A percentile compares a stretch with the other conserved stretches of the same genome.
Evolutionary conservation across 1,140 invertebrate genomes (phyloP).

Genomic region (Cheumatopsyche charites): DNA sequence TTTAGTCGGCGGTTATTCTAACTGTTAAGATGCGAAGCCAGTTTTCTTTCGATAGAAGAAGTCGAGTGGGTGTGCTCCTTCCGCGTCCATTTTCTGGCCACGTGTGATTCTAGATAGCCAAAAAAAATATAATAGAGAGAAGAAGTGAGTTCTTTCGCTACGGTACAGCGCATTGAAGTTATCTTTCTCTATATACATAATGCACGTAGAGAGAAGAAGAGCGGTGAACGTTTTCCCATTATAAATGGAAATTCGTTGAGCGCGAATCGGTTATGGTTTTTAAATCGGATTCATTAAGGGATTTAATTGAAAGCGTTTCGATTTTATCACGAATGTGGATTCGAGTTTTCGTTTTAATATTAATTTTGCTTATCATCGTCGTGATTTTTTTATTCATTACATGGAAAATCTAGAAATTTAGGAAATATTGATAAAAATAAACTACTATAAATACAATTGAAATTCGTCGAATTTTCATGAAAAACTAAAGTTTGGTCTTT

Average conservation of each 20-base stretch:
- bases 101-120: too few species aligned
- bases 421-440: too few species aligned
- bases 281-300: background rate
- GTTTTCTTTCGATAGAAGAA: background rate
- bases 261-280: background rate
- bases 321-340: background rate
- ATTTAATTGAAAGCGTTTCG: background rate
- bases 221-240: background rate
- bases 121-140: too few species aligned
- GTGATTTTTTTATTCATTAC: too few species aligned
- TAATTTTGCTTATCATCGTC: too few species aligned
- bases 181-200: background rate
- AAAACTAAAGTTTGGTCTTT: too few species aligned
- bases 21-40: constrained; percentile 13
- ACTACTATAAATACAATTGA: too few species aligned
- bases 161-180: background rate
- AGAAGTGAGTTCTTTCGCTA: background rate
- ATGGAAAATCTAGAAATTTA: too few species aligned
- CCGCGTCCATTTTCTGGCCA: background rate
- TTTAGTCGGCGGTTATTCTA: constrained; percentile 5
- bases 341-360: background rate
- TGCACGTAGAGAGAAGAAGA: too few species aligned
- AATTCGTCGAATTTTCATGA: too few species aligned
- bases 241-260: background rate
- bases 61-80: constrained; percentile 7